A percentile compares a stretch with the other conserved stretches of the same genome.
phyloP scores from a whole-genome alignment of 2,888 invertebrate species.

The Geophilus truncorum region DNA sequence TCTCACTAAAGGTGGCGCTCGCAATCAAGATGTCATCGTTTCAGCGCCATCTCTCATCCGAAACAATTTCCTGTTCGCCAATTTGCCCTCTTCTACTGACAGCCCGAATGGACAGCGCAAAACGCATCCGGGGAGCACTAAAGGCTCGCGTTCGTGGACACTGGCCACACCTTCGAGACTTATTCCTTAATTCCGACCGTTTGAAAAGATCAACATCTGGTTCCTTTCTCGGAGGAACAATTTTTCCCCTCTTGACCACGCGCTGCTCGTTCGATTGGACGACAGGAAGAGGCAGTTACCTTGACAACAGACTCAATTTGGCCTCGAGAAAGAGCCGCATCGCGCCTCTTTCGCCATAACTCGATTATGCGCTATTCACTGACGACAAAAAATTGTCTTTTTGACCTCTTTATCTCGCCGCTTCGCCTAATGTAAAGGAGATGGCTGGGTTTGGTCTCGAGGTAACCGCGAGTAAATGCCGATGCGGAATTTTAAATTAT shows the following conservation, averaged over 20 bases:
- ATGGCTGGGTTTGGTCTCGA: too few species aligned
- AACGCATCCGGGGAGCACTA: not conserved
- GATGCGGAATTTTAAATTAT: too few species aligned
- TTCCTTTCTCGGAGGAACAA: not conserved
- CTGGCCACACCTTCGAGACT: not conserved
- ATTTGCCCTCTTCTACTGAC: not conserved
- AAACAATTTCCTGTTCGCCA: not conserved
- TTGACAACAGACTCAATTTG: not conserved
- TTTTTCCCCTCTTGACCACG: not conserved
- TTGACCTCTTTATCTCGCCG: not conserved
- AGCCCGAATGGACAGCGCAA: not conserved
- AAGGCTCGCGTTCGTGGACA: not conserved
- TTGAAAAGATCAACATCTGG: too few species aligned
- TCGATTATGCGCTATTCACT: not conserved
- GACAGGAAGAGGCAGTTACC: not conserved
- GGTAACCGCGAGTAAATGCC: too few species aligned
- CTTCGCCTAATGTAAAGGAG: too few species aligned
- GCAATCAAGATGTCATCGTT: conserved; percentile 13
- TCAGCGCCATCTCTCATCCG: not conserved
- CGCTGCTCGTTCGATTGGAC: too few species aligned
- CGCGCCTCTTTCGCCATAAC: not conserved
- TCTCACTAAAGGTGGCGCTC: not conserved
- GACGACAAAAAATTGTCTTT: not conserved
- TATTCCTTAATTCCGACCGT: too few species aligned
- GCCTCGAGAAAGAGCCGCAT: not conserved